These are phyloP conservation scores for Siniperca undulata DNA, from an alignment of 2,797 vertebrate species.

Conservation along the genomic window DNA sequence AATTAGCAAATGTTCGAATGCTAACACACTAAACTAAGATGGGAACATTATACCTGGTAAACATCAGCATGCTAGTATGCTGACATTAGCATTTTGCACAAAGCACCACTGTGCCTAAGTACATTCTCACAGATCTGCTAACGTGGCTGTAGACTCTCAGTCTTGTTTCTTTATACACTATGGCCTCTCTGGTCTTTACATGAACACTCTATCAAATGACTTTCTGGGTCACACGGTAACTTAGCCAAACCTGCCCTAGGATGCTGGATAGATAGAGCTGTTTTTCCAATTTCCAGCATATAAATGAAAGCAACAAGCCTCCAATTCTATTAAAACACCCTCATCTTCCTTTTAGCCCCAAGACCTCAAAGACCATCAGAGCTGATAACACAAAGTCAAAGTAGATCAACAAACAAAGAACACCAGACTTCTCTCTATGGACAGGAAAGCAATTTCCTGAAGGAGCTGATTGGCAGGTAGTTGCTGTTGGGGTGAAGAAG, in stretches of 20 bases:
- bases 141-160: conserved; percentile 1
- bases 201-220: conserved; percentile 6
- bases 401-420: conserved; percentile 56
- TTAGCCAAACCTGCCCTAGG: background rate
- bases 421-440: conserved; percentile 24
- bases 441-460: conserved; percentile 73
- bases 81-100: background rate
- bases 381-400: conserved; percentile 53
- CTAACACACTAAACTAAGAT: background rate
- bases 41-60: background rate
- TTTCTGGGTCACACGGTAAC: conserved; percentile 34
- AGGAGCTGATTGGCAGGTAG: conserved; percentile 68
- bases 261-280: conserved; percentile 18
- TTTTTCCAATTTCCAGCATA: conserved; percentile 13
- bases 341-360: conserved; percentile 38
- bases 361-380: conserved; percentile 42
- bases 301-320: conserved; percentile 32
- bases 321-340: conserved; percentile 38
- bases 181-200: conserved; percentile 23
- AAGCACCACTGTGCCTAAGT: background rate
- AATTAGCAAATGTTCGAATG: background rate
- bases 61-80: background rate
- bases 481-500: conserved; percentile 56
- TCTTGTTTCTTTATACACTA: conserved; percentile 39
- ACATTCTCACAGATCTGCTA: conserved; percentile 15